A percentile compares a stretch with the other conserved stretches of the same genome.
phyloP scores from a whole-genome alignment of 2,888 invertebrate species.

The Steinernema scapterisci region DNA sequence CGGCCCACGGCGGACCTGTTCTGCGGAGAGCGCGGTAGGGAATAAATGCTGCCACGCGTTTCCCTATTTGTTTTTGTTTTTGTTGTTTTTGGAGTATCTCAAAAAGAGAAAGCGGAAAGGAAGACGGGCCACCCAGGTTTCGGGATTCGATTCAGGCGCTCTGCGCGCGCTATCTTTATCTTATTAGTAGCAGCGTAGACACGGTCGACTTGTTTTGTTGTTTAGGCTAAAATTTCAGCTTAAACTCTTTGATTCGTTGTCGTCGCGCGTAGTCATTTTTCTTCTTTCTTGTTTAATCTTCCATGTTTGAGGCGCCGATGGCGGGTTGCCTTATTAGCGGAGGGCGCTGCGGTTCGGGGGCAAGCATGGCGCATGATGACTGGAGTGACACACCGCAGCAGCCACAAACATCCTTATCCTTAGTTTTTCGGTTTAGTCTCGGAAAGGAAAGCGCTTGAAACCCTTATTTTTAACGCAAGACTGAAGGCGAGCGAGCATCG shows the following conservation, averaged over 20 bases:
- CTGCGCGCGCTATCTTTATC: slow-evolving; percentile 24
- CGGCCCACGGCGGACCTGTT: no score
- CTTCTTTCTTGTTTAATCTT: slow-evolving; percentile 4
- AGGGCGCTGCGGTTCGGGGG: neutral
- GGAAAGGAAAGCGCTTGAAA: slow-evolving; percentile 5
- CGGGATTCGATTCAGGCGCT: neutral
- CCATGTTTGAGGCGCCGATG: neutral
- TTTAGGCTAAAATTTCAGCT: neutral
- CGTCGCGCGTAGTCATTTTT: neutral
- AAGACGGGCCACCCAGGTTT: slow-evolving; percentile 2
- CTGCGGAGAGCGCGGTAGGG: no score
- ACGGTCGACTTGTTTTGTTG: slow-evolving; percentile 9
- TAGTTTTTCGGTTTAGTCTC: slow-evolving; percentile 9
- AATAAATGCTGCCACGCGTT: neutral
- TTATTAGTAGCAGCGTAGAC: slow-evolving; percentile 20
- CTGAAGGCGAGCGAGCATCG: slow-evolving; percentile 11
- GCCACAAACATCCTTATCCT: neutral
- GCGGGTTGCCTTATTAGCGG: neutral
- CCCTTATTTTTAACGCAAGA: slow-evolving; percentile 15
- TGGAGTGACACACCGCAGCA: slow-evolving; percentile 13
- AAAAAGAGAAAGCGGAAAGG: neutral
- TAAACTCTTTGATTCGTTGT: neutral
- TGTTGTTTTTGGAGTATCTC: slow-evolving; percentile 9
- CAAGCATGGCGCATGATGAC: neutral
- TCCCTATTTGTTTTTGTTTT: neutral